Evolutionary conservation across 35 echinoderm and acorn worm species (phyloP), one percentile per base, ranked within the genome.

Genomic region (Diadema setosum): DNA sequence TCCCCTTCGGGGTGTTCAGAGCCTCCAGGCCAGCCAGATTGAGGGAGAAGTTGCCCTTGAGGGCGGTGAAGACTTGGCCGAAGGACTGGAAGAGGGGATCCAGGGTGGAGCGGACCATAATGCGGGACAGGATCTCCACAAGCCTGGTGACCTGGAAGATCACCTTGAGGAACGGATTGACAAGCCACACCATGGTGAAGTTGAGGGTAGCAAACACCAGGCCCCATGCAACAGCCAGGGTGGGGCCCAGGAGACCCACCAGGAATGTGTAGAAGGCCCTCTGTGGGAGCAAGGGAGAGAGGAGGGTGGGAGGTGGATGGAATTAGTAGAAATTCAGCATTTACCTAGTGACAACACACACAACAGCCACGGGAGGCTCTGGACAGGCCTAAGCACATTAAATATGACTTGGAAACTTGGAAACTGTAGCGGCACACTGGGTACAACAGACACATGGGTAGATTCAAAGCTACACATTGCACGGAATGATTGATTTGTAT

Each of bases 51-150:
- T 78, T 78, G 2, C 73, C 73, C 12, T 41, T 14, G 3, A 78
- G 36, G 17, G 14, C 39, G n/a, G 73, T 78, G 36, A 78, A 90
- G 14, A 69, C 40, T 58, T 90, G 87, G 24, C 87, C 87, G 46
- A 90, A 65, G 32, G 87, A 82, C 39, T 90, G 76, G 78, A 90
- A 90, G 76, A 90, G 31, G 11, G 87, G 87, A 34, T 90, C 87
- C 11, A 90, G 42, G 2, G 48, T 12, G 25, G 67, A 46, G 21
- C 87, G 31, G 80, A 70, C 42, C 11, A 90, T 14, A 20, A 48
- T 56, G n/a, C 87, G 55, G 18, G 44, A 26, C 24, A 82, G 20
- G 2, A 42, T 32, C 58, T 70, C 81, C 21, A 48, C 59, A 42
- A 90, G 60, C 29, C 87, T 58, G 18, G 40, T 52, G 36, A n/a